Evolutionary conservation across 2,888 invertebrate species (phyloP).

Genomic region (Brachyptera risi): DNA sequence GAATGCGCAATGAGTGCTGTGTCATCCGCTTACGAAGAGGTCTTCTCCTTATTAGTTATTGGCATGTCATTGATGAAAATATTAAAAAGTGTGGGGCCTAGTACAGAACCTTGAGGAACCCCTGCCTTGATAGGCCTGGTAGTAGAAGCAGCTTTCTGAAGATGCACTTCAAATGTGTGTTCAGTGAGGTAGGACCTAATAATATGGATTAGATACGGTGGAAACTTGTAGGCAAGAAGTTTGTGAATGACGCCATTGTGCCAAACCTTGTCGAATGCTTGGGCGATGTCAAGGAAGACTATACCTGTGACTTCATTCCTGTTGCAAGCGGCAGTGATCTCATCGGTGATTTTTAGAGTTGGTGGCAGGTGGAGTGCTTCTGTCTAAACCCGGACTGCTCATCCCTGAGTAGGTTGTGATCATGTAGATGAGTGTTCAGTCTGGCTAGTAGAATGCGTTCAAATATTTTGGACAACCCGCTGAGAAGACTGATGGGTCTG

Average conservation of each 20-base stretch:
- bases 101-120: constrained; percentile 37
- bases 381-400: too few species aligned
- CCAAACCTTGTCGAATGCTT: constrained; percentile 41
- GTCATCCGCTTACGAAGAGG: constrained; percentile 31
- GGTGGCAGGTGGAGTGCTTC: too few species aligned
- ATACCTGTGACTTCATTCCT: constrained; percentile 35
- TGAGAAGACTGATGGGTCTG: too few species aligned
- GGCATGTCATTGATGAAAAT: constrained; percentile 36
- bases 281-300: constrained; percentile 38
- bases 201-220: constrained; percentile 33
- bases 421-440: too few species aligned
- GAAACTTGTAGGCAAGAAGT: constrained; percentile 34
- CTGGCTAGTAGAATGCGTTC: too few species aligned
- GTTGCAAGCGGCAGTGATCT: constrained; percentile 35
- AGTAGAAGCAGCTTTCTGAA: constrained; percentile 28
- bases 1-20: constrained; percentile 25
- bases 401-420: too few species aligned
- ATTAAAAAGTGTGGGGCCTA: constrained; percentile 35
- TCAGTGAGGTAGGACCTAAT: constrained; percentile 35
- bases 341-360: constrained; percentile 36
- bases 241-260: constrained; percentile 38
- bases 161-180: constrained; percentile 34
- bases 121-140: constrained; percentile 34
- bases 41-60: constrained; percentile 25
- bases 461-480: too few species aligned